Conservation (phyloP, 2,797 vertebrate species). For the Amblyopsis hoosieri region DNA sequence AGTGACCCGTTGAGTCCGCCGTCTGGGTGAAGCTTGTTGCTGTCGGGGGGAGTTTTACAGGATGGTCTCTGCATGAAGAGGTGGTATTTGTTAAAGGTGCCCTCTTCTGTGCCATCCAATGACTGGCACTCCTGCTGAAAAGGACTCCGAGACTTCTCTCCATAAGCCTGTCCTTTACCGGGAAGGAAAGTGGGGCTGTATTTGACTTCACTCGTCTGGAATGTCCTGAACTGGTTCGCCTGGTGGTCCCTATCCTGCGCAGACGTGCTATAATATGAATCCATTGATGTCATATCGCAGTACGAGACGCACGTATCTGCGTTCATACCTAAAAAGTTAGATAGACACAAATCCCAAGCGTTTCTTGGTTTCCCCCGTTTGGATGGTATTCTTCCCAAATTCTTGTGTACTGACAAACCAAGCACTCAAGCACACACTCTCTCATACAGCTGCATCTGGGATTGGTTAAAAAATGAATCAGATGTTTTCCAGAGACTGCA, state of each 20-base stretch:
- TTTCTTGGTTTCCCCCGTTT: conserved; percentile 57
- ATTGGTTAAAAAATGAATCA: conserved; percentile 87
- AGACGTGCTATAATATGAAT: conserved; percentile 92
- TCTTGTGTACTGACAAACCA: conserved; percentile 66
- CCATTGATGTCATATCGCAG: conserved; percentile 95
- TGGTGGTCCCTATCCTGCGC: conserved; percentile 85
- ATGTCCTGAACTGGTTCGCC: conserved; percentile 90
- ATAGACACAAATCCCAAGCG: conserved; percentile 57
- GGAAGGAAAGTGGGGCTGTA: conserved; percentile 90
- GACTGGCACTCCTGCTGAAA: conserved; percentile 90
- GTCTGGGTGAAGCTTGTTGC: conserved; percentile 84
- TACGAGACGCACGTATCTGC: conserved; percentile 95
- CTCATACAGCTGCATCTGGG: conserved; percentile 82
- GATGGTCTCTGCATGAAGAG: conserved; percentile 88
- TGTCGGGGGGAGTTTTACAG: conserved; percentile 90
- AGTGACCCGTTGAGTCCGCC: conserved; percentile 86
- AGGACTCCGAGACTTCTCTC: conserved; percentile 85
- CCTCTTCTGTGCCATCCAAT: conserved; percentile 85
- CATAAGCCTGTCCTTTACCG: conserved; percentile 90
- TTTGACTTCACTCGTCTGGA: conserved; percentile 85
- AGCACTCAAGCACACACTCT: conserved; percentile 60
- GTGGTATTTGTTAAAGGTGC: conserved; percentile 89
- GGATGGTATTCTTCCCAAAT: conserved; percentile 51
- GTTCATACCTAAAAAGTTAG: conserved; percentile 87
- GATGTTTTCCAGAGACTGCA: conserved; percentile 86